These are phyloP conservation scores for Poecile montanus DNA, from an alignment of 2,797 vertebrate genomes.

Conservation along the genomic window DNA sequence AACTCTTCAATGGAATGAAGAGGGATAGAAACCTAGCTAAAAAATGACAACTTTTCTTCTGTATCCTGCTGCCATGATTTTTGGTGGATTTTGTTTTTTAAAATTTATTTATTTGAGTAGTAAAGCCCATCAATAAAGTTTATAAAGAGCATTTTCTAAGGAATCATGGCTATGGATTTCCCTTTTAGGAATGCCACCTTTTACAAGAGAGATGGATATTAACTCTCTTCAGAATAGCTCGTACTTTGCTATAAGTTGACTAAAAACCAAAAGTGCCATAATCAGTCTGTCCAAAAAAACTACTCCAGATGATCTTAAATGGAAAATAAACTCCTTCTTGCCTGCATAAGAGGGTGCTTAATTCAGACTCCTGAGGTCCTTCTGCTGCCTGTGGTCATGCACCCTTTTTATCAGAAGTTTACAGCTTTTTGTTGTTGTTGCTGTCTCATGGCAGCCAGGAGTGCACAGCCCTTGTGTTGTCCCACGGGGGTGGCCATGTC, in stretches of 20 bases:
- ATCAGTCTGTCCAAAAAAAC: neutral
- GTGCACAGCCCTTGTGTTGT: neutral
- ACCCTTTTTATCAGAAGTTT: rapidly evolving
- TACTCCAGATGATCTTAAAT: neutral
- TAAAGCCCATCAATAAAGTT: neutral
- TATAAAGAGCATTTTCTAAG: neutral
- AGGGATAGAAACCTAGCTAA: neutral
- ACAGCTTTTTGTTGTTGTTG: neutral
- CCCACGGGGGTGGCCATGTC: neutral
- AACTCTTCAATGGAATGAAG: neutral
- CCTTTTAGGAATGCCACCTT: neutral
- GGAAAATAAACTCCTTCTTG: neutral
- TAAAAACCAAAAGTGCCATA: neutral
- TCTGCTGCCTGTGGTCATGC: neutral
- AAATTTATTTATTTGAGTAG: neutral
- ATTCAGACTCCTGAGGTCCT: neutral
- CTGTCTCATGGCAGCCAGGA: neutral
- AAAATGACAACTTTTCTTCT: neutral
- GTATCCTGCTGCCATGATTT: neutral
- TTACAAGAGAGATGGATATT: neutral
- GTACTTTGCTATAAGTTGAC: neutral
- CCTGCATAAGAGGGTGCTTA: neutral
- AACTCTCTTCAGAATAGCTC: neutral
- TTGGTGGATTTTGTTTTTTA: neutral
- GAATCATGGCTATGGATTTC: neutral